Conservation (phyloP, 2,797 vertebrate species). For the Acropternis orthonyx region DNA sequence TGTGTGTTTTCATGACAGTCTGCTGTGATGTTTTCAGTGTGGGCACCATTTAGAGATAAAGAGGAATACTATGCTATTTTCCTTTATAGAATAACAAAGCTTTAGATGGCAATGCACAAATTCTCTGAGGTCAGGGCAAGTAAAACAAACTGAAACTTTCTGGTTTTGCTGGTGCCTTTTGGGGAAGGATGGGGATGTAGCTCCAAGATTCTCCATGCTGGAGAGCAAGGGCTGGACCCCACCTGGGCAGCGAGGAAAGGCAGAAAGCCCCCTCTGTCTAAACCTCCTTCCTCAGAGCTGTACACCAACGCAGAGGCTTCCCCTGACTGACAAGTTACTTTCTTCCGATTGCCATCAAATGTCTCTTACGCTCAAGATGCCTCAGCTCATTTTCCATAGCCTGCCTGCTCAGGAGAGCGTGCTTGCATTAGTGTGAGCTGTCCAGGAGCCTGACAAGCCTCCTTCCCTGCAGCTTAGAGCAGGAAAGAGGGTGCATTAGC, state of each 20-base stretch:
- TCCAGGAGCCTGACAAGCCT: slow-evolving; percentile 25
- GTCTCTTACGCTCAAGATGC: neutral
- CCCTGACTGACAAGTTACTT: neutral
- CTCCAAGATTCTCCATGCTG: neutral
- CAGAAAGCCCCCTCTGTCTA: neutral
- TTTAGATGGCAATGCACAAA: neutral
- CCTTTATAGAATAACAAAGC: neutral
- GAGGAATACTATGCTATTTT: neutral
- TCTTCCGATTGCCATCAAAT: neutral
- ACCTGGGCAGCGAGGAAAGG: neutral
- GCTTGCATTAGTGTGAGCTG: neutral
- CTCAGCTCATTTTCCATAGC: neutral
- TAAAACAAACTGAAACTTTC: neutral
- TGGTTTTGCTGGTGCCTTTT: neutral
- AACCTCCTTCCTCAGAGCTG: neutral
- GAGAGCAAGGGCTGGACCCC: neutral
- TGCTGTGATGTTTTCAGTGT: neutral
- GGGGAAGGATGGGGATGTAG: fast-evolving
- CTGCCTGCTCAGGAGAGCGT: neutral
- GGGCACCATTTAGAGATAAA: neutral
- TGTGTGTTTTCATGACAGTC: neutral
- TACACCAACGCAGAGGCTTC: neutral
- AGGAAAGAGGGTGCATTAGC: slow-evolving; percentile 15
- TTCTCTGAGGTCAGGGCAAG: neutral
- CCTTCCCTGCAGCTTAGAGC: slow-evolving; percentile 2